phyloP scores from a whole-genome alignment of 2,797 vertebrate genomes.

The Chelon auratus region DNA sequence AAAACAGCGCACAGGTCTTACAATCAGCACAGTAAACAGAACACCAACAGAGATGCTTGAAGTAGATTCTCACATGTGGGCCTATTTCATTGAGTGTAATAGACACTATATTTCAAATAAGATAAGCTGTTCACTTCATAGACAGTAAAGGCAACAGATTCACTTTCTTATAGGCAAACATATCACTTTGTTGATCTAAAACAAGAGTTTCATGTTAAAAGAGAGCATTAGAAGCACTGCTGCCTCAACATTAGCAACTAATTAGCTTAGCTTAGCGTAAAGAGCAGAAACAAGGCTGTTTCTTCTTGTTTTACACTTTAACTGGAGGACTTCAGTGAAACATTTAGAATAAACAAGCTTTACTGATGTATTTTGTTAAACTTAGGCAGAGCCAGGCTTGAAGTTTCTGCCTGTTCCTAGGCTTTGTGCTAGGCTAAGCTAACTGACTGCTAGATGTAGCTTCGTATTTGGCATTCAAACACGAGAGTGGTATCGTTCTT shows the following conservation, averaged over 20 bases:
- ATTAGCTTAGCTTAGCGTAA: no score
- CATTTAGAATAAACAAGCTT: background rate
- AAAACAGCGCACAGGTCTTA: conserved; percentile 10
- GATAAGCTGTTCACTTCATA: background rate
- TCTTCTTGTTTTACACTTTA: no score
- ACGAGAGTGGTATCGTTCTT: background rate
- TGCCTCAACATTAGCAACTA: background rate
- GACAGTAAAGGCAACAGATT: background rate
- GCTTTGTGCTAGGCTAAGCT: background rate
- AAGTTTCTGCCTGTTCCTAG: no score
- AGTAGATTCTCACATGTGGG: background rate
- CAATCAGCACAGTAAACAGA: background rate
- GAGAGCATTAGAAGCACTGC: no score
- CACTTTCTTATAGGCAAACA: background rate
- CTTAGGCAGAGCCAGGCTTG: no score
- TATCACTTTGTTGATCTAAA: background rate
- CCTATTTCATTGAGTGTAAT: no score
- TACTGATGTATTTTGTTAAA: background rate
- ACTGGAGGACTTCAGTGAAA: no score
- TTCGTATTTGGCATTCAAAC: no score
- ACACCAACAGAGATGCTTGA: background rate
- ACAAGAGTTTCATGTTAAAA: background rate
- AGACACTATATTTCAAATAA: no score
- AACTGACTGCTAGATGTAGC: no score
- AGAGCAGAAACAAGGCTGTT: no score